These are phyloP conservation scores for Caenorhabditis macrosperma DNA, from an alignment of 2,888 invertebrate species.

Conservation along the genomic window DNA sequence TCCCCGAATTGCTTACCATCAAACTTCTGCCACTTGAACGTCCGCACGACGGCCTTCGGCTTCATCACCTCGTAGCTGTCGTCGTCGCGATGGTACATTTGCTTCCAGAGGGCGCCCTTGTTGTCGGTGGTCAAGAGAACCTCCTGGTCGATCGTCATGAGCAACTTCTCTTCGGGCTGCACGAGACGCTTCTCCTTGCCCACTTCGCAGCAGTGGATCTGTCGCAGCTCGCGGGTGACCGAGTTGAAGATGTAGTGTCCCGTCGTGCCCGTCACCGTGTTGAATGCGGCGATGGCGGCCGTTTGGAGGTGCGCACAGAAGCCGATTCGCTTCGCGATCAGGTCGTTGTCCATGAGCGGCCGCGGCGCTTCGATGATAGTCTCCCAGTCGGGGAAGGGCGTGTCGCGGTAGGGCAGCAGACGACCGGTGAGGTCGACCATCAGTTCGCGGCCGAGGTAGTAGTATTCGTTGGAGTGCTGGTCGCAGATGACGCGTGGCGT, in stretches of 20 bases:
- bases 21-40: no score
- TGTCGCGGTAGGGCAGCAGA: neutral
- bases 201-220: neutral
- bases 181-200: neutral
- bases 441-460: neutral
- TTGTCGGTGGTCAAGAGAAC: no score
- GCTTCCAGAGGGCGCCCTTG: no score
- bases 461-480: neutral
- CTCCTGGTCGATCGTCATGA: no score
- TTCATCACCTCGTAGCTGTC: no score
- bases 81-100: no score
- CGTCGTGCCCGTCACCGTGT: neutral
- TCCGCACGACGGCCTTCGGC: no score
- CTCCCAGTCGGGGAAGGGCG: no score
- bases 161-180: neutral
- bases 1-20: no score
- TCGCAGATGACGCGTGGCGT: neutral
- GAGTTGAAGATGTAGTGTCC: neutral
- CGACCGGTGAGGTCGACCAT: neutral
- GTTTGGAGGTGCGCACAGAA: neutral
- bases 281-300: neutral
- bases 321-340: neutral
- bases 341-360: neutral
- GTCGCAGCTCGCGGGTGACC: neutral
- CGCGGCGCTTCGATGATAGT: neutral